phyloP scores from a whole-genome alignment of 2,113 vertebrate genomes.

The Crotalus horridus region DNA sequence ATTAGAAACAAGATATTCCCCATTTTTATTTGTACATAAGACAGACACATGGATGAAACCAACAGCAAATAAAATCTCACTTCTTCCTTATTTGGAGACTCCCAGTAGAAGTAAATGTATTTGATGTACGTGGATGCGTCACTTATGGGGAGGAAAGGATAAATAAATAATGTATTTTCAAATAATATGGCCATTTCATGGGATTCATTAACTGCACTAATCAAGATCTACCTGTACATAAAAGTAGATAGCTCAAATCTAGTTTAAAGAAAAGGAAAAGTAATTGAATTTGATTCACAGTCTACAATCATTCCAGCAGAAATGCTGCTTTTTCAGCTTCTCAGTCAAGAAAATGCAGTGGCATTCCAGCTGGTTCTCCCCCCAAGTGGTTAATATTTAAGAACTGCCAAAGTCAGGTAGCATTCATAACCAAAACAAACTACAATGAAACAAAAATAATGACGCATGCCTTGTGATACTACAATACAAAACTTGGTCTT shows the following conservation, averaged over 20 bases:
- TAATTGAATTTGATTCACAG: neutral
- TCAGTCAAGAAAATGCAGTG: neutral
- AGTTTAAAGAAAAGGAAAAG: neutral
- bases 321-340: neutral
- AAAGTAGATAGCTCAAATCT: neutral
- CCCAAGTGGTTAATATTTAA: neutral
- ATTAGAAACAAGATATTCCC: neutral
- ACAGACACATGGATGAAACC: neutral
- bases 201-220: neutral
- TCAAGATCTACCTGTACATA: neutral
- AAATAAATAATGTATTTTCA: neutral
- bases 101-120: neutral
- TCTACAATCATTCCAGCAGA: neutral
- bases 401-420: neutral
- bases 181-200: neutral
- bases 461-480: neutral
- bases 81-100: neutral
- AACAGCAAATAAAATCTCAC: neutral
- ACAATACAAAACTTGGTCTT: neutral
- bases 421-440: neutral
- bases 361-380: neutral
- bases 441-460: neutral
- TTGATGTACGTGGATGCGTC: neutral
- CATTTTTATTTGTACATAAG: neutral
- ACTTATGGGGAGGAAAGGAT: neutral